A percentile compares a stretch with the other conserved stretches of the same genome.
Evolutionary conservation across 2,797 vertebrate genomes (phyloP).

Genomic region (Hafferia zeledoni): DNA sequence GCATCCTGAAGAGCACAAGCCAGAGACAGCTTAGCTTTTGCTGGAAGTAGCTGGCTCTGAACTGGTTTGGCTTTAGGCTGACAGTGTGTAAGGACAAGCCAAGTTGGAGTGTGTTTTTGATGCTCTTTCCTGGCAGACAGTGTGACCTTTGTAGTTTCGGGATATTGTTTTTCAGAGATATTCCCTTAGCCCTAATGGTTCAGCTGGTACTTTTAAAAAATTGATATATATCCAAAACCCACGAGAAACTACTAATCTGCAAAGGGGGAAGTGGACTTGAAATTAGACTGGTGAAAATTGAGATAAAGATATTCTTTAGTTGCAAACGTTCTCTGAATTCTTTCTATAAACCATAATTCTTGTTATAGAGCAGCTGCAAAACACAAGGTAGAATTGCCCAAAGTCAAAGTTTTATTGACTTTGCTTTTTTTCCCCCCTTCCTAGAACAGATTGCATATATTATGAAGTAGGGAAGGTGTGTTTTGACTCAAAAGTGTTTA

Average conservation of each 20-base stretch:
- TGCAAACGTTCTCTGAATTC: neutral
- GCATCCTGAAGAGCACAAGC: neutral
- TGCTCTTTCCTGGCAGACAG: neutral
- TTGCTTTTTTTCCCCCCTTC: neutral
- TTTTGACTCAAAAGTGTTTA: neutral
- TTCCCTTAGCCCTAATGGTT: neutral
- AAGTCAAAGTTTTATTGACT: neutral
- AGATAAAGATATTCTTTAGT: neutral
- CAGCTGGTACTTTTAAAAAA: neutral
- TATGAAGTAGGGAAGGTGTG: neutral
- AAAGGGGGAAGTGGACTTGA: neutral
- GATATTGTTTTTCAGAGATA: constrained; percentile 9
- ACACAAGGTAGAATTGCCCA: neutral
- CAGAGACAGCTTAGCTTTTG: neutral
- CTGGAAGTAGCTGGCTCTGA: neutral
- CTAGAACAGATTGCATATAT: neutral
- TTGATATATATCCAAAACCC: neutral
- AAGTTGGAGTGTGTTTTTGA: neutral
- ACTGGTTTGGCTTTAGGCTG: constrained; percentile 13
- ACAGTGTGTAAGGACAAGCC: neutral
- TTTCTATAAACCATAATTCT: neutral
- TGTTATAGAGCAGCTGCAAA: neutral
- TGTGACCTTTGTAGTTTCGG: neutral
- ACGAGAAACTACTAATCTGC: neutral
- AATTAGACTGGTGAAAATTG: neutral